These are phyloP conservation scores for Lerista edwardsae DNA, from an alignment of 2,797 vertebrate genomes.

Conservation along the genomic window DNA sequence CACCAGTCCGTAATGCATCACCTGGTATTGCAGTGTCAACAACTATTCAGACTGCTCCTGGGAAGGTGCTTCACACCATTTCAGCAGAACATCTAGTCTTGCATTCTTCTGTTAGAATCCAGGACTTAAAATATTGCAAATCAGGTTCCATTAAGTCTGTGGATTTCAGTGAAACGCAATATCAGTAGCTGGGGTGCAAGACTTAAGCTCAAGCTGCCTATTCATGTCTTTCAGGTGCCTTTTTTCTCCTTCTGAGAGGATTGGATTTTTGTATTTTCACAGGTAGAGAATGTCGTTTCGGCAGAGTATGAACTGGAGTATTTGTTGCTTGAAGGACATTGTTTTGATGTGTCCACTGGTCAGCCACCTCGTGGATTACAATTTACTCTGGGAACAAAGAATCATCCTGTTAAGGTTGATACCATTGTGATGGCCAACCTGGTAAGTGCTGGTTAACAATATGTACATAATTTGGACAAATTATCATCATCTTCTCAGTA, in stretches of 20 bases:
- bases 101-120: neutral
- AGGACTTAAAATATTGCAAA: neutral
- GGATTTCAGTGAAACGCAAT: neutral
- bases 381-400: conserved; percentile 92
- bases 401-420: conserved; percentile 85
- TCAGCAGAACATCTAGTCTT: neutral
- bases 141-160: neutral
- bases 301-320: conserved; percentile 95
- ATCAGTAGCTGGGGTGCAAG: neutral
- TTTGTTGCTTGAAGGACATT: conserved; percentile 93
- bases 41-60: neutral
- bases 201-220: neutral
- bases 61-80: neutral
- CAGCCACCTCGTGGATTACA: conserved; percentile 93
- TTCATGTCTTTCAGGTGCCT: neutral
- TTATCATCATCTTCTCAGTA: too few relatives aligned
- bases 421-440: conserved; percentile 98
- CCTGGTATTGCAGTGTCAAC: neutral
- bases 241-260: neutral
- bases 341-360: conserved; percentile 88
- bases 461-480: neutral
- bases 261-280: conserved; percentile 29
- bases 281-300: conserved; percentile 85
- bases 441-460: conserved; percentile 75
- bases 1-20: neutral